phyloP scores from a whole-genome alignment of 2,113 vertebrate genomes.

The Gambusia holbrooki region DNA sequence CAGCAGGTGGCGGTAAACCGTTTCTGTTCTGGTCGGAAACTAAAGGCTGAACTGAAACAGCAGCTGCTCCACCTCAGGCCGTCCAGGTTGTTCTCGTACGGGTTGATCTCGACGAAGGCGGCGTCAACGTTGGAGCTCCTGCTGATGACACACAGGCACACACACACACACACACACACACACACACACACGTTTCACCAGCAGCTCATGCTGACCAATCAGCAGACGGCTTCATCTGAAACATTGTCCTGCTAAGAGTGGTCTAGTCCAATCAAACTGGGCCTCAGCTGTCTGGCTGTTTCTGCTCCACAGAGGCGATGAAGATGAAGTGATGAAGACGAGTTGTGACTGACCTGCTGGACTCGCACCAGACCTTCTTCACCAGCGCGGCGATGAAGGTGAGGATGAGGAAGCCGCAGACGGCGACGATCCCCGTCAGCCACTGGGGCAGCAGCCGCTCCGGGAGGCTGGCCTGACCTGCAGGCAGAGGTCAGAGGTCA shows the following conservation, averaged over 20 bases:
- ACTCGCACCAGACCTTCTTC: conserved; percentile 84
- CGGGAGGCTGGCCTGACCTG: neutral
- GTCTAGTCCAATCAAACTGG: no score
- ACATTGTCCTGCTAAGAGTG: no score
- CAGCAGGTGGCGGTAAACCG: no score
- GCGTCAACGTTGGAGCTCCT: neutral
- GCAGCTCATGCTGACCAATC: neutral
- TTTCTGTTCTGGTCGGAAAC: no score
- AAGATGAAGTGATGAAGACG: neutral
- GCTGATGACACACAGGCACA: conserved; percentile 11
- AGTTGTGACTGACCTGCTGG: conserved; percentile 69
- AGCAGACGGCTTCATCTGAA: no score
- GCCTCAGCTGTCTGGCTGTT: neutral
- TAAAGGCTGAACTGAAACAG: no score
- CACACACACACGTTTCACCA: neutral
- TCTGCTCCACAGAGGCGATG: neutral
- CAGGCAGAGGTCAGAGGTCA: conserved; percentile 6
- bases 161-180: neutral
- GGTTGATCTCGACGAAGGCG: neutral
- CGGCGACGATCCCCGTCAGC: conserved; percentile 84
- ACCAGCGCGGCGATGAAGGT: conserved; percentile 77
- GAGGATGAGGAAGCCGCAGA: conserved; percentile 82
- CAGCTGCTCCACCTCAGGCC: neutral
- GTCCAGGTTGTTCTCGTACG: neutral
- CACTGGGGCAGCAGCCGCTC: conserved; percentile 75